phyloP scores from a whole-genome alignment of 2,113 vertebrate species.

The Aythya baeri region DNA sequence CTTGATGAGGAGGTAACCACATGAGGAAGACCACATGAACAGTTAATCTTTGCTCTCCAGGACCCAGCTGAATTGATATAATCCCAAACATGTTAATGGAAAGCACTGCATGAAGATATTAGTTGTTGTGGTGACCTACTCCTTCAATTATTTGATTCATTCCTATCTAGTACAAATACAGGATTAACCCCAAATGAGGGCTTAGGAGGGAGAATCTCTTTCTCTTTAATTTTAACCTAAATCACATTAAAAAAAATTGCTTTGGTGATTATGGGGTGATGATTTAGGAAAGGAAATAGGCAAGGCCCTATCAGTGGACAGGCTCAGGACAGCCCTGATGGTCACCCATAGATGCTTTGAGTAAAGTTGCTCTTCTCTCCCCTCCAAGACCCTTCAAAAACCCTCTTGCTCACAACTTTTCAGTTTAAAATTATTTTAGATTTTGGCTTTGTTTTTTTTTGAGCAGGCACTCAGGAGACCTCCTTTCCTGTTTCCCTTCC shows the following conservation, averaged over 20 bases:
- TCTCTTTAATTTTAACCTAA: not conserved
- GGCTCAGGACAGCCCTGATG: not conserved
- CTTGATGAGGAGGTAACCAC: not conserved
- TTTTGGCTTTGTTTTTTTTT: fast-evolving
- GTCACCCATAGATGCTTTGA: not conserved
- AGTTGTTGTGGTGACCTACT: not conserved
- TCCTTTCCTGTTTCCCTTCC: not conserved
- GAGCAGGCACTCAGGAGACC: not conserved
- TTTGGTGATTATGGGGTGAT: not conserved
- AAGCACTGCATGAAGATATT: not conserved
- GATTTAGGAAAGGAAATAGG: not conserved
- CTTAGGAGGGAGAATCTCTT: conserved; percentile 1
- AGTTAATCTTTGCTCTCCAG: conserved; percentile 5
- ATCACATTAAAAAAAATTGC: not conserved
- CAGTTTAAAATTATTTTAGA: not conserved
- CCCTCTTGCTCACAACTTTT: not conserved
- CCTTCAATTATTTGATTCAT: conserved; percentile 18
- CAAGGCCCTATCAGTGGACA: fast-evolving
- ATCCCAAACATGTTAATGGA: not conserved
- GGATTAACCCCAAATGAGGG: conserved; percentile 31
- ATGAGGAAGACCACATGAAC: not conserved
- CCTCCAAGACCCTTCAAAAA: not conserved
- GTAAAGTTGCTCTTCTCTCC: not conserved
- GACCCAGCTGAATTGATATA: not conserved
- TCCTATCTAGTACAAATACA: conserved; percentile 4